These are phyloP conservation scores for Hypsopygia costalis DNA, from an alignment of 2,888 invertebrate genomes.

Conservation along the genomic window DNA sequence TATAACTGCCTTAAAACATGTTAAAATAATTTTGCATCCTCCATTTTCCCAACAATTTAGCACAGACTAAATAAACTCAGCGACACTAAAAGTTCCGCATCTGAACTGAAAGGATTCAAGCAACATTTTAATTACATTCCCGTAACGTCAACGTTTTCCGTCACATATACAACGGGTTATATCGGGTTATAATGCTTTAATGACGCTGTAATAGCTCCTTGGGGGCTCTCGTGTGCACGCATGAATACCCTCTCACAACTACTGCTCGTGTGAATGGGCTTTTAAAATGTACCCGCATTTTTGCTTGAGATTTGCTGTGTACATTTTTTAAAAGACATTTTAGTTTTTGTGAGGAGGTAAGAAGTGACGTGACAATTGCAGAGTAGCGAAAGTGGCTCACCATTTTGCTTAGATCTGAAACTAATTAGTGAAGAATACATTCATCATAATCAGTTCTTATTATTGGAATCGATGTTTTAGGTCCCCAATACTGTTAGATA, in stretches of 20 bases:
- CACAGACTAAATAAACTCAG: constrained; percentile 1
- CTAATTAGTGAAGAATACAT: too few species aligned
- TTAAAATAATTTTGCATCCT: too few species aligned
- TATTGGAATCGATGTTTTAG: too few species aligned
- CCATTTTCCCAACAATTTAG: too few species aligned
- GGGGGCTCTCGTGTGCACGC: constrained; percentile 41
- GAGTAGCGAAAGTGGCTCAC: too few species aligned
- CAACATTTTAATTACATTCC: constrained; percentile 6
- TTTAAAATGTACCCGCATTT: constrained; percentile 7
- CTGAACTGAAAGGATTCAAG: background rate
- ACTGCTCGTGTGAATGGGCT: constrained; percentile 37
- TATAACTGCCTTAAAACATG: too few species aligned
- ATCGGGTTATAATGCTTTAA: constrained; percentile 31
- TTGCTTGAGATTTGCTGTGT: background rate
- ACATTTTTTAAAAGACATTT: background rate
- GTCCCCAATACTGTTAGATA: too few species aligned
- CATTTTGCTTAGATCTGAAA: too few species aligned
- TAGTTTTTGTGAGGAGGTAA: too few species aligned
- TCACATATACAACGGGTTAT: constrained; percentile 13
- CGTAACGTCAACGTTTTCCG: background rate
- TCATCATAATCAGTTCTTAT: too few species aligned
- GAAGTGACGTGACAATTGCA: too few species aligned
- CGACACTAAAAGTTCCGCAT: background rate
- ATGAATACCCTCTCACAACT: constrained; percentile 40
- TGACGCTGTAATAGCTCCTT: constrained; percentile 42